Evolutionary conservation across 2,113 vertebrate species (phyloP).

Genomic region (Pandion haliaetus): DNA sequence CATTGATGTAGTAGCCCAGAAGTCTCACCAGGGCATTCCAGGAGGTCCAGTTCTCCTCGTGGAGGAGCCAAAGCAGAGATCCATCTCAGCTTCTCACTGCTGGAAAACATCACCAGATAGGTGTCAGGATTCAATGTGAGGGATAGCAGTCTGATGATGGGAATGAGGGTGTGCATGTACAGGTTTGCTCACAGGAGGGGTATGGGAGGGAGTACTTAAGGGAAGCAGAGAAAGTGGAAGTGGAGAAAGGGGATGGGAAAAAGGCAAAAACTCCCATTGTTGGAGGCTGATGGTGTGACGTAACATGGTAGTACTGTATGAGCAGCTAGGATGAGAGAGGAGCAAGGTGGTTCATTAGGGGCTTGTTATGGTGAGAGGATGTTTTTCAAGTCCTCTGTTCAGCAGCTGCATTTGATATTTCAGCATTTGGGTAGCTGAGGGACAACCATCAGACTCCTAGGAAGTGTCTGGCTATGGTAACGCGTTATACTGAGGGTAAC

Average conservation of each 20-base stretch:
- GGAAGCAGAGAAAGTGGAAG: not conserved
- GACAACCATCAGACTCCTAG: not conserved
- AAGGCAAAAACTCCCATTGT: not conserved
- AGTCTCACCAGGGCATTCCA: conserved; percentile 73
- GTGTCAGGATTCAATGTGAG: not conserved
- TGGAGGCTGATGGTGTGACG: not conserved
- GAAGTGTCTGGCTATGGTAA: not conserved
- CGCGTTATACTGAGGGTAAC: not conserved
- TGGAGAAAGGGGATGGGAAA: not conserved
- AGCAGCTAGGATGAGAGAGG: not conserved
- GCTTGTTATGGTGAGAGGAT: not conserved
- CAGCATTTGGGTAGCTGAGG: not conserved
- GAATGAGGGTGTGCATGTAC: accelerated
- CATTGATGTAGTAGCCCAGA: not conserved
- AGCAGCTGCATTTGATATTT: not conserved
- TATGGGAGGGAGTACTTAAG: not conserved
- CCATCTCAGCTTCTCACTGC: conserved; percentile 95
- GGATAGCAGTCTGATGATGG: not conserved
- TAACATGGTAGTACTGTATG: not conserved
- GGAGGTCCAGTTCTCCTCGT: conserved; percentile 68
- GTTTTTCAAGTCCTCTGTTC: not conserved
- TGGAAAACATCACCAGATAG: conserved; percentile 52
- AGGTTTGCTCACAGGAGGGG: not conserved
- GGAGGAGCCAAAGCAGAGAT: conserved; percentile 88
- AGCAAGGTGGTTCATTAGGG: not conserved